phyloP scores from a whole-genome alignment of 2,113 vertebrate genomes.

The Ophiodon elongatus region DNA sequence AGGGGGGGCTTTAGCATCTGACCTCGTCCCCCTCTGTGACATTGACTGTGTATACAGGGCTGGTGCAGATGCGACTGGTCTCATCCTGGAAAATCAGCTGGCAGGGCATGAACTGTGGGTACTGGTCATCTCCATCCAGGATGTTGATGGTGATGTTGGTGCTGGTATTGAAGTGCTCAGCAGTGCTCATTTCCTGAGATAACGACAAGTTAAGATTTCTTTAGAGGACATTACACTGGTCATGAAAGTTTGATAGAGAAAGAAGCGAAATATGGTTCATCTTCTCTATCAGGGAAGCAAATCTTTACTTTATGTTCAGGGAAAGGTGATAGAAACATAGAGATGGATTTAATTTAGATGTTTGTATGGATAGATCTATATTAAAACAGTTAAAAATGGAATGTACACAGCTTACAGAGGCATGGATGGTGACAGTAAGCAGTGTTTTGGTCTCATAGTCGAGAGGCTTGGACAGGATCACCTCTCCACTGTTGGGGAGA shows the following conservation, averaged over 20 bases:
- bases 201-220: not conserved
- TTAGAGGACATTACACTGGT: not conserved
- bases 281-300: not conserved
- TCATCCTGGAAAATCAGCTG: constrained; percentile 70
- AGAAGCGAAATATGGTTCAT: not conserved
- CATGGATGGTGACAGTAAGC: constrained; percentile 83
- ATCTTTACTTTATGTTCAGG: not conserved
- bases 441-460: constrained; percentile 87
- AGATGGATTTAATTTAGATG: not conserved
- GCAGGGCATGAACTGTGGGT: constrained; percentile 85
- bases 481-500: constrained; percentile 85
- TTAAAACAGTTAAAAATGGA: not conserved
- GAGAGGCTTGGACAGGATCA: constrained; percentile 84
- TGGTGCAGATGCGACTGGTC: constrained; percentile 76
- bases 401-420: constrained; percentile 75
- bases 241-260: not conserved
- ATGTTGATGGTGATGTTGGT: constrained; percentile 73
- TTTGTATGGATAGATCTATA: not conserved
- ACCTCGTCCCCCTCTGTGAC: constrained; percentile 85
- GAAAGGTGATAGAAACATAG: not conserved
- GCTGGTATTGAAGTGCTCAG: constrained; percentile 77
- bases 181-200: constrained; percentile 82
- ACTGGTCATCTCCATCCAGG: constrained; percentile 84
- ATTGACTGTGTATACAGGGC: constrained; percentile 81
- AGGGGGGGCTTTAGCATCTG: not conserved